A percentile compares a stretch with the other conserved stretches of the same genome.
Conservation (phyloP, 2,797 vertebrate genomes). For the Yasuhikotakia modesta region DNA sequence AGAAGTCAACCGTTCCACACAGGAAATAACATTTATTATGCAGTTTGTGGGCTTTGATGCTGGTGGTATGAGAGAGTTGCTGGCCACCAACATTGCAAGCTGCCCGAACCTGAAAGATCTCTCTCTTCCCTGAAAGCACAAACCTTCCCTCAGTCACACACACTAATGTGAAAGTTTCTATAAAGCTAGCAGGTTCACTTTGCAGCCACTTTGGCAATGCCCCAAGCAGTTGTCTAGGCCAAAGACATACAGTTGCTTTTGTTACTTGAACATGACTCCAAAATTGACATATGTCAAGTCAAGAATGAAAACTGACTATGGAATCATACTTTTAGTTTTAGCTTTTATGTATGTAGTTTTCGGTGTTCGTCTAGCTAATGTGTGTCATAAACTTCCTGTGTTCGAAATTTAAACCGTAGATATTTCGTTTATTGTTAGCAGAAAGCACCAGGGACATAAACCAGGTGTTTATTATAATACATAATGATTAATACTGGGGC, state of each 20-base stretch:
- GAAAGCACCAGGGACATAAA: too few relatives aligned
- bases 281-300: too few relatives aligned
- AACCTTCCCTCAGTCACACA: constrained; percentile 39
- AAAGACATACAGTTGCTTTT: neutral
- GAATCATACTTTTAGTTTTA: too few relatives aligned
- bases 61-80: constrained; percentile 54
- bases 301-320: too few relatives aligned
- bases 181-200: neutral
- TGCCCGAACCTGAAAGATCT: neutral
- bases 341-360: too few relatives aligned
- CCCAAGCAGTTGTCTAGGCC: neutral
- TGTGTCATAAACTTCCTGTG: too few relatives aligned
- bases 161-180: neutral
- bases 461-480: too few relatives aligned
- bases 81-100: constrained; percentile 76
- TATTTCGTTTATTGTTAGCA: too few relatives aligned
- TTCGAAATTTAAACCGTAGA: too few relatives aligned
- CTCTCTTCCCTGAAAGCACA: constrained; percentile 35
- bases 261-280: too few relatives aligned
- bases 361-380: too few relatives aligned
- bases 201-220: neutral
- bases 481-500: too few relatives aligned
- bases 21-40: constrained; percentile 13
- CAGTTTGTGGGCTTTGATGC: constrained; percentile 26
- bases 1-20: constrained; percentile 12